Conservation (phyloP, 2,113 vertebrate species). For the Potamarius usumacintae region DNA sequence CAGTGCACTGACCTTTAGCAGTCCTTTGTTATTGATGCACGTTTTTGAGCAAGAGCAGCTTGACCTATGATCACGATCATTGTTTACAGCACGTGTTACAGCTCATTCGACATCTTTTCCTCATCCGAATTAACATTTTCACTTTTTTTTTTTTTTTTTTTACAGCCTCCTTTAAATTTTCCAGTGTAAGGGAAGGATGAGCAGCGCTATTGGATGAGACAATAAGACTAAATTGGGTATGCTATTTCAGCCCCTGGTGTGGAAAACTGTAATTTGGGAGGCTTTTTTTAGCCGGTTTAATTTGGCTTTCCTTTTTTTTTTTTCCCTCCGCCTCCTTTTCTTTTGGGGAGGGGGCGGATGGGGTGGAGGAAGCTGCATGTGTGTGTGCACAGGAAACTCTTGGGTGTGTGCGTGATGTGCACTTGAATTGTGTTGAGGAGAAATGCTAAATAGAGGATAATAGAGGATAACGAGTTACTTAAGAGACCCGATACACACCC, state of each 20-base stretch:
- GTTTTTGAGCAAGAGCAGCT: conserved; percentile 26
- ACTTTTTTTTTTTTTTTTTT: neutral
- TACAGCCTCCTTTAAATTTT: neutral
- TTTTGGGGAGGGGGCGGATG: neutral
- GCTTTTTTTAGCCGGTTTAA: conserved; percentile 44
- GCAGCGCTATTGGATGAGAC: conserved; percentile 40
- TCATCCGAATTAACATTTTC: neutral
- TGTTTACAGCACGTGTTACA: conserved; percentile 18
- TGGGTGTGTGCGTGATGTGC: neutral
- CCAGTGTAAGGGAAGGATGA: conserved; percentile 31
- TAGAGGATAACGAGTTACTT: conserved; percentile 5
- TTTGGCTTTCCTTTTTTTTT: conserved; percentile 15
- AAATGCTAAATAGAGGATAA: conserved; percentile 24
- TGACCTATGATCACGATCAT: conserved; percentile 34
- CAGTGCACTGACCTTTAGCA: conserved; percentile 20
- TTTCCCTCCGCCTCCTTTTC: neutral
- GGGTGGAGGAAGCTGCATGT: conserved; percentile 11
- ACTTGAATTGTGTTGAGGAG: neutral
- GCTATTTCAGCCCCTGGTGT: conserved; percentile 46
- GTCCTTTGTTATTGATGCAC: conserved; percentile 18
- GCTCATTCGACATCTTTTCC: neutral
- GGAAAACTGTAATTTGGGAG: conserved; percentile 48
- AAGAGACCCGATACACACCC: neutral
- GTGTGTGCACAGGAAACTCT: neutral
- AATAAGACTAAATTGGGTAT: conserved; percentile 28